phyloP scores from a whole-genome alignment of 92 coral and sea anemone genomes.

The Phenganax stokvisi region DNA sequence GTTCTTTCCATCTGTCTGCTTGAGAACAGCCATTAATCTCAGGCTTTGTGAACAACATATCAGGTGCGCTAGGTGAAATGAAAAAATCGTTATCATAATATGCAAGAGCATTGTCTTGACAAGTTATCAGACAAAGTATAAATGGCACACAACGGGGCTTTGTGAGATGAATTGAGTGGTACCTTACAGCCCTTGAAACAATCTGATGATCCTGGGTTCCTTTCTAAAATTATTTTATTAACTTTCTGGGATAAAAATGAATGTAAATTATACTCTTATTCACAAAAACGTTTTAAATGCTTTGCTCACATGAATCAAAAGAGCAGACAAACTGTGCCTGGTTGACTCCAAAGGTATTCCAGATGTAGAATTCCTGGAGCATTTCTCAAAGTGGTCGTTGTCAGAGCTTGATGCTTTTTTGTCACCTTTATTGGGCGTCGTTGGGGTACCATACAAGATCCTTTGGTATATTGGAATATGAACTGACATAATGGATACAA shows the following conservation, averaged over 20 bases:
- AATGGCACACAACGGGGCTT: background rate
- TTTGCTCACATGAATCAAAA: background rate
- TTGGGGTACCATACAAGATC: slow-evolving; percentile 20
- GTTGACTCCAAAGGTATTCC: background rate
- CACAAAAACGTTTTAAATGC: background rate
- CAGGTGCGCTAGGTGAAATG: slow-evolving; percentile 21
- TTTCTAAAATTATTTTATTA: background rate
- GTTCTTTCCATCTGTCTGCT: slow-evolving; percentile 29
- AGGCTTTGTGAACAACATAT: background rate
- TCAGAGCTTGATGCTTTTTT: background rate
- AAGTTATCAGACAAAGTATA: too few species aligned
- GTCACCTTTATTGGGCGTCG: background rate
- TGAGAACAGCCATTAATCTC: background rate
- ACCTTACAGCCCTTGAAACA: slow-evolving; percentile 16
- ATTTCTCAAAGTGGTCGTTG: background rate
- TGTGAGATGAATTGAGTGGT: background rate
- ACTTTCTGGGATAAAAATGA: background rate
- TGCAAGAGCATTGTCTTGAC: background rate
- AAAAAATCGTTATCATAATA: background rate
- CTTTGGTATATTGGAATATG: slow-evolving; percentile 29
- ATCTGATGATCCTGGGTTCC: background rate
- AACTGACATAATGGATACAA: background rate
- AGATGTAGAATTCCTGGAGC: background rate
- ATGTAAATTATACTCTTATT: background rate
- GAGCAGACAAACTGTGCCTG: slow-evolving; percentile 22